These are phyloP conservation scores for Arvicanthis niloticus DNA, from an alignment of 2,113 vertebrate species.

Conservation along the genomic window DNA sequence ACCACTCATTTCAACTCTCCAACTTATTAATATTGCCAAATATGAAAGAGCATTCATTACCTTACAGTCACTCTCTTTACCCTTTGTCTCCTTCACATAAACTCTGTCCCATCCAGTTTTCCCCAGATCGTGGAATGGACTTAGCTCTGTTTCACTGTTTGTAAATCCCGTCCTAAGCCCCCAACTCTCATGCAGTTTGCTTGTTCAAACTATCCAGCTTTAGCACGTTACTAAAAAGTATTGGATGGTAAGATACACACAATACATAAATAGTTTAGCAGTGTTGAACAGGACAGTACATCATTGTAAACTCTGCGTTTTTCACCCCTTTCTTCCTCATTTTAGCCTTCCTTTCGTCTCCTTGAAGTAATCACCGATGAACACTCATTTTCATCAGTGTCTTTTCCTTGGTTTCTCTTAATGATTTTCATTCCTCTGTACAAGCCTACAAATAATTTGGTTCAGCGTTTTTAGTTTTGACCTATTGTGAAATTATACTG, in stretches of 20 bases:
- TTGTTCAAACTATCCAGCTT: conserved; percentile 3
- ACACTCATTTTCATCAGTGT: not conserved
- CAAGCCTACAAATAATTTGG: not conserved
- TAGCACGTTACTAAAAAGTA: conserved; percentile 33
- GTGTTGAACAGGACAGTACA: not conserved
- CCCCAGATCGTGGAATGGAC: not conserved
- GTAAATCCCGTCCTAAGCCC: not conserved
- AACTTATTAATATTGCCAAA: not conserved
- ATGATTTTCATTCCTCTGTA: not conserved
- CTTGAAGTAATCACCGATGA: not conserved
- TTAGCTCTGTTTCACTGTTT: not conserved
- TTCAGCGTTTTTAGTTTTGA: conserved; percentile 15
- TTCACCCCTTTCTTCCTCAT: not conserved
- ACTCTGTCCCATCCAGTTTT: not conserved
- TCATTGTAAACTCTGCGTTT: not conserved
- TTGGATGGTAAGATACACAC: not conserved
- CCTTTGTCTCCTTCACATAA: not conserved
- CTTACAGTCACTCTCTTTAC: not conserved
- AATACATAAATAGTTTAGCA: not conserved
- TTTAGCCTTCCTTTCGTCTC: not conserved
- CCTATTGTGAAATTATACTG: conserved; percentile 22
- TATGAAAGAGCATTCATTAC: not conserved
- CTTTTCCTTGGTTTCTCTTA: conserved; percentile 5
- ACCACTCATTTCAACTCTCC: not conserved
- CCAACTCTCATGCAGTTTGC: not conserved